Conservation (phyloP, 2,113 vertebrate species). For the Hemiscyllium ocellatum region DNA sequence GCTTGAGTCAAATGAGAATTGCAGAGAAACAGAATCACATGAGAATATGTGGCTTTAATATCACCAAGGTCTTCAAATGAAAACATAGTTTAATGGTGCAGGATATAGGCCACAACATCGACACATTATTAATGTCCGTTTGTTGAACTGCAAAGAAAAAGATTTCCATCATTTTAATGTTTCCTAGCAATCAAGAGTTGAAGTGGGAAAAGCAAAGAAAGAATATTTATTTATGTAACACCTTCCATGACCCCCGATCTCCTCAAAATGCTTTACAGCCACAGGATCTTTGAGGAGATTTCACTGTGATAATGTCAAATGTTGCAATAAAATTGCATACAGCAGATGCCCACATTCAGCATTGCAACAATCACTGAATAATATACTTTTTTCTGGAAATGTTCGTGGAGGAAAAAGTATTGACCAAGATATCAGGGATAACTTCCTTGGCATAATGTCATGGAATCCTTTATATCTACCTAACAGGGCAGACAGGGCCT, state of each 20-base stretch:
- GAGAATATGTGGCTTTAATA: not conserved
- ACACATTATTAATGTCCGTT: not conserved
- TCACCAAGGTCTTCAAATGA: not conserved
- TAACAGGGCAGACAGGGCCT: too few relatives aligned
- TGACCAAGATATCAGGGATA: too few relatives aligned
- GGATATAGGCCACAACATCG: not conserved
- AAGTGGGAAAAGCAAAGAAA: not conserved
- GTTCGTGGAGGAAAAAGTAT: too few relatives aligned
- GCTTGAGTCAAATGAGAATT: not conserved
- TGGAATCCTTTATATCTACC: too few relatives aligned
- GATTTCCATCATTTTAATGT: not conserved
- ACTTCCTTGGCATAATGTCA: too few relatives aligned
- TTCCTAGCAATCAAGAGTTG: not conserved
- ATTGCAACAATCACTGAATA: too few relatives aligned
- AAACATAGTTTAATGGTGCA: constrained; percentile 2
- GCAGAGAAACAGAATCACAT: not conserved
- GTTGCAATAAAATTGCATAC: too few relatives aligned
- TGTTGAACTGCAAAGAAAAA: not conserved
- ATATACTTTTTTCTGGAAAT: too few relatives aligned
- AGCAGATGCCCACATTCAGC: too few relatives aligned
- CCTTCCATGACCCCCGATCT: not conserved
- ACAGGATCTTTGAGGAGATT: too few relatives aligned
- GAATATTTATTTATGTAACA: not conserved
- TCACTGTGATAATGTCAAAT: too few relatives aligned
- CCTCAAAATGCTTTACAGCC: too few relatives aligned